Base-by-base conservation (phyloP, 2,797 vertebrate species). In the Hippopotamyrus pictus region DNA sequence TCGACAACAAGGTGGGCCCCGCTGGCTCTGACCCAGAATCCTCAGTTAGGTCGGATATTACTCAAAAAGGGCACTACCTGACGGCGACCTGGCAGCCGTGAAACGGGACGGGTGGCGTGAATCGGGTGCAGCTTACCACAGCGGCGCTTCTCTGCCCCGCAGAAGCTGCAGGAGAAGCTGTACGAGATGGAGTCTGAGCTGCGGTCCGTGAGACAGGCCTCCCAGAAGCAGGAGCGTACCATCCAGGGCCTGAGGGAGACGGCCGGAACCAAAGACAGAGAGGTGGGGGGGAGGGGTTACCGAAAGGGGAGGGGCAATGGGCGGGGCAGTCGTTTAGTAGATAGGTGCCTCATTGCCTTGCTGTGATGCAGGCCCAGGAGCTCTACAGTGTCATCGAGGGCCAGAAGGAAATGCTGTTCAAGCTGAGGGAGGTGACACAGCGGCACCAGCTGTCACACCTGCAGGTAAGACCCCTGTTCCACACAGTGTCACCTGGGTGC, bases 81-180 rank as follows among this genome's bases (percentile, higher is more conserved):
- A 73, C 3, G 3, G 29, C 5, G 65, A 73, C 29, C 25, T 6
- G 65, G 29, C 29, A 37, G 29, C 73, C 33, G 1, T 1, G 50
- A 7, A 85, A 33, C 1, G 8, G 25, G 29, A 41, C 7, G 29
- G 50, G 29, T 86, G 53, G 17, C 5, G 0, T n/a, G 29, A 11
- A 29, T 54, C 11, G 50, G 17, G 44, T 50, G 79, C 50, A 8
- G 25, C 25, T 17, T 53, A 12, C 7, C 87, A 29, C 89, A 37
- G 90, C 51, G 84, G 22, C 88, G n/a, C 53, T 14, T 76, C 8
- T 41, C 41, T 57, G 17, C 19, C 17, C 11, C 25, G 86, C 90
- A 99, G 98, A 95, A 96, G 94, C 94, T 99, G 90, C 97, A 97
- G 95, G 93, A 96, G 90, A 97, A 94, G 91, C 94, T 98, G 54